These are phyloP conservation scores for Agrochola macilenta DNA, from an alignment of 2,888 invertebrate species.

Conservation along the genomic window DNA sequence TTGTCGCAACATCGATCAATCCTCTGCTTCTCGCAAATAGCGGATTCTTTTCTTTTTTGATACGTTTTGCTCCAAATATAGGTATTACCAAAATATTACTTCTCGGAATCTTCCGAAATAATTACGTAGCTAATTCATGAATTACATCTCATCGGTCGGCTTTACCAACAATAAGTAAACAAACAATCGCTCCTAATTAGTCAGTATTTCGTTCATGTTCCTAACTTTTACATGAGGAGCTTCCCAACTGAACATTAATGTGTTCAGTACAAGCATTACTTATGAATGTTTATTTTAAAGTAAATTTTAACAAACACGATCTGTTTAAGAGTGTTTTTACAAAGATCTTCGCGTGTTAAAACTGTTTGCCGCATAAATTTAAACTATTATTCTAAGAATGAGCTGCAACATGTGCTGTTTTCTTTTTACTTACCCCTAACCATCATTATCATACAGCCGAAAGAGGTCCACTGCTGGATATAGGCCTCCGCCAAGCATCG, in stretches of 20 bases:
- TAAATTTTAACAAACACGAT: background rate
- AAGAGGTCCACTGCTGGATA: too few relatives aligned
- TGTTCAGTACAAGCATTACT: slow-evolving; percentile 17
- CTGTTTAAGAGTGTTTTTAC: background rate
- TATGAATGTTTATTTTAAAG: background rate
- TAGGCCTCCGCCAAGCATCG: too few relatives aligned
- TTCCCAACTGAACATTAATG: slow-evolving; percentile 43
- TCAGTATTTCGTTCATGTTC: slow-evolving; percentile 41
- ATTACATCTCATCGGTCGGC: slow-evolving; percentile 15
- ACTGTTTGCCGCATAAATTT: background rate
- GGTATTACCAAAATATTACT: background rate
- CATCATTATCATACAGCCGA: background rate
- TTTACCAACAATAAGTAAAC: slow-evolving; percentile 40
- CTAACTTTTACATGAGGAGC: slow-evolving; percentile 44
- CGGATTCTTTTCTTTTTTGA: background rate
- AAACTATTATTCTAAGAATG: background rate
- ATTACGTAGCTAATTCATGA: slow-evolving; percentile 20
- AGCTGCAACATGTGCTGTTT: background rate
- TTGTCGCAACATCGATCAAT: background rate
- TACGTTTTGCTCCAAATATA: background rate
- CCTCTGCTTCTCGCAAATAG: background rate
- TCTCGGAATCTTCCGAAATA: background rate
- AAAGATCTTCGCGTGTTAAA: background rate
- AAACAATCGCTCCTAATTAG: slow-evolving; percentile 54
- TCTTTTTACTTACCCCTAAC: background rate